phyloP scores from a whole-genome alignment of 2,888 invertebrate species.

The Caenorhabditis doughertyi region DNA sequence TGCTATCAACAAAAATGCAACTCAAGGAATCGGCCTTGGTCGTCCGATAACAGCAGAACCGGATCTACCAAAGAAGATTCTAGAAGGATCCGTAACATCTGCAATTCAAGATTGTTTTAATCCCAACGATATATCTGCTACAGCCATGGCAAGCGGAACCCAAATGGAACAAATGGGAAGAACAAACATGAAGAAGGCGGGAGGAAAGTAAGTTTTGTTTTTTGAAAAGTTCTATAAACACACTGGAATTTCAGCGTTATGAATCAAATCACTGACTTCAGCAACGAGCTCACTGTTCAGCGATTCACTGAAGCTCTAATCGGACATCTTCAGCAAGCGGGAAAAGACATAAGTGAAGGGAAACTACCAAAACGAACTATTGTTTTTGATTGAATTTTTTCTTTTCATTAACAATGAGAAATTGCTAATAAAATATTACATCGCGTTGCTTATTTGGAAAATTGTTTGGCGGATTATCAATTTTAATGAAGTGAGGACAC shows the following conservation, averaged over 20 bases:
- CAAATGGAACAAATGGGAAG: constrained; percentile 68
- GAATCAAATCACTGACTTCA: constrained; percentile 19
- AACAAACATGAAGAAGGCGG: constrained; percentile 30
- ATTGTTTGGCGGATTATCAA: too few relatives aligned
- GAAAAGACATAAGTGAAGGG: neutral
- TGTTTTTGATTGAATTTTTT: constrained; percentile 24
- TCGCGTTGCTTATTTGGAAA: too few relatives aligned
- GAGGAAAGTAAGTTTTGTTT: constrained; percentile 11
- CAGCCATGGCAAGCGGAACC: constrained; percentile 36
- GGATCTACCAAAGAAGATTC: constrained; percentile 72
- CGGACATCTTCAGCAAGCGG: constrained; percentile 1
- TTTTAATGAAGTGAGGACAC: too few relatives aligned
- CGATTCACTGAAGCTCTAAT: neutral
- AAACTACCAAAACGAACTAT: constrained; percentile 7
- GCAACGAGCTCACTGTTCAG: neutral
- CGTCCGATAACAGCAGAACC: constrained; percentile 74
- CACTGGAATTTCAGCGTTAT: constrained; percentile 21
- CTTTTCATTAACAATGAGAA: too few relatives aligned
- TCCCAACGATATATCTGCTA: constrained; percentile 51
- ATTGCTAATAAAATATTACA: too few relatives aligned
- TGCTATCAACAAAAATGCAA: constrained; percentile 64
- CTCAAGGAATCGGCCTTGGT: constrained; percentile 73
- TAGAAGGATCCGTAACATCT: constrained; percentile 52
- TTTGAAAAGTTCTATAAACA: neutral
- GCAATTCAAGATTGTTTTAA: constrained; percentile 55